Conservation (phyloP, 2,113 vertebrate species). For the Myocastor coypus region DNA sequence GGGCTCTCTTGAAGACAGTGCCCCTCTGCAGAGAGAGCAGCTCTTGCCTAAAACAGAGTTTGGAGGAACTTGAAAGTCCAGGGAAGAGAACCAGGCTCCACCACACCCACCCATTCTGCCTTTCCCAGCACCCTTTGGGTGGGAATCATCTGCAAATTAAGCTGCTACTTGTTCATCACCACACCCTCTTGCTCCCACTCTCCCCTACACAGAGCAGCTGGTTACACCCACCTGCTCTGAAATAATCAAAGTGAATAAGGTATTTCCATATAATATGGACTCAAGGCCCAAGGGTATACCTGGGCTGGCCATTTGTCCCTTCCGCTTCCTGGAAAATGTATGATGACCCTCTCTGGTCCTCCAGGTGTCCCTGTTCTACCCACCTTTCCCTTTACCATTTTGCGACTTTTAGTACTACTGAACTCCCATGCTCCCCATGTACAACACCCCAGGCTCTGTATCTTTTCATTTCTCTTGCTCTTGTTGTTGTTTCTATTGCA, state of each 20-base stretch:
- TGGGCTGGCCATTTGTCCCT: background rate
- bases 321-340: background rate
- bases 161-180: slow-evolving; percentile 74
- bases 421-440: background rate
- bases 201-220: slow-evolving; percentile 75
- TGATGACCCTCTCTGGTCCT: background rate
- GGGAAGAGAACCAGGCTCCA: background rate
- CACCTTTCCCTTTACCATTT: background rate
- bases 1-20: background rate
- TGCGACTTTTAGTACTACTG: background rate
- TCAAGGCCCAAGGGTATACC: slow-evolving; percentile 52
- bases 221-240: slow-evolving; percentile 71
- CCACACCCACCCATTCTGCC: slow-evolving; percentile 33
- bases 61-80: background rate
- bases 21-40: background rate
- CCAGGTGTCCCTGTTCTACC: background rate
- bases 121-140: slow-evolving; percentile 30
- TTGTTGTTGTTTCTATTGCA: background rate
- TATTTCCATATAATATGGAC: slow-evolving; percentile 63
- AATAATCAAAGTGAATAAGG: slow-evolving; percentile 74
- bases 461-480: background rate
- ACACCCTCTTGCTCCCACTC: slow-evolving; percentile 66
- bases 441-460: background rate
- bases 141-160: slow-evolving; percentile 60
- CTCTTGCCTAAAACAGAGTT: background rate